A percentile compares a stretch with the other conserved stretches of the same genome.
phyloP scores from a whole-genome alignment of 2,113 vertebrate species.

The Urocitellus parryii region DNA sequence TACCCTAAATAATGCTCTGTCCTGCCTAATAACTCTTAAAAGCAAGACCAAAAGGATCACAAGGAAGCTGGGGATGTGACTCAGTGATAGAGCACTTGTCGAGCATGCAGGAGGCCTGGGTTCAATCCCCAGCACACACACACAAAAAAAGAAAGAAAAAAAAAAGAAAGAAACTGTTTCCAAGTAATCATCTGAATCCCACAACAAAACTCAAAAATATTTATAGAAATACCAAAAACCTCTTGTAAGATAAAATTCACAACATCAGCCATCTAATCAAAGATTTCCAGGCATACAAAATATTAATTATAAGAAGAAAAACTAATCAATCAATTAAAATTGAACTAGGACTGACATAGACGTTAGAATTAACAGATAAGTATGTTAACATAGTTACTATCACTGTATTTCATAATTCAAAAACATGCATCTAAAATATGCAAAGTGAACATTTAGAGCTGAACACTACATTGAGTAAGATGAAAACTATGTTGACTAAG shows the following conservation, averaged over 20 bases:
- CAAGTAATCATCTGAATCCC: background rate
- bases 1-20: background rate
- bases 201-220: conserved; percentile 29
- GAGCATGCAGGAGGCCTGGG: too few species aligned
- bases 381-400: background rate
- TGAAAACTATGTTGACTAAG: background rate
- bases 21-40: background rate
- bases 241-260: background rate
- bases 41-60: conserved; percentile 18
- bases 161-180: too few species aligned
- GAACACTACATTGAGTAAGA: background rate
- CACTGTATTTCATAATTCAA: background rate
- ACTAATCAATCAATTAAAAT: background rate
- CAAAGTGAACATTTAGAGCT: conserved; percentile 24
- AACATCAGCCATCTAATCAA: background rate
- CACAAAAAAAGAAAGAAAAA: too few species aligned
- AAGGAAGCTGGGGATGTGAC: too few species aligned
- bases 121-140: too few species aligned
- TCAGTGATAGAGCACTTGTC: too few species aligned
- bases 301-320: background rate
- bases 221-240: conserved; percentile 59
- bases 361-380: background rate
- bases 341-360: background rate
- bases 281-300: conserved; percentile 21
- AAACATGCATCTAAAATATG: background rate